These are phyloP conservation scores for Poecilia latipinna DNA, from an alignment of 2,113 vertebrate species.

Conservation along the genomic window DNA sequence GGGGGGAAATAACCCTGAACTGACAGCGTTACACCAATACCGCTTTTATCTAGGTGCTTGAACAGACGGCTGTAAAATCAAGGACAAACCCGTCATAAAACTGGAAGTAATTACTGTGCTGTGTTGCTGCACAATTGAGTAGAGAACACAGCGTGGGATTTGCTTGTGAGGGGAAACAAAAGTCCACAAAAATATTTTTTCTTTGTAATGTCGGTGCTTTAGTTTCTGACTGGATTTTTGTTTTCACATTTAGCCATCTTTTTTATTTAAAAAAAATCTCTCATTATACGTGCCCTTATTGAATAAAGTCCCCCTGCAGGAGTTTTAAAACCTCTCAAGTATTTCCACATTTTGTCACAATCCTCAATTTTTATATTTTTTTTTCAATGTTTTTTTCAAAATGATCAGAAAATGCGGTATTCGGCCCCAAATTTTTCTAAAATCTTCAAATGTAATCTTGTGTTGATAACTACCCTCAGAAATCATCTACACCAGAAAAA, in stretches of 20 bases:
- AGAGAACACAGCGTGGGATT: constrained; percentile 27
- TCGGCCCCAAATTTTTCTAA: not conserved
- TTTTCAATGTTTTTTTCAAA: not conserved
- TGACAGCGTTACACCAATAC: constrained; percentile 19
- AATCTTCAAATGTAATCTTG: not conserved
- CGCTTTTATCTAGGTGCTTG: constrained; percentile 35
- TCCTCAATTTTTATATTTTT: not conserved
- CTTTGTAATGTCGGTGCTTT: constrained; percentile 33
- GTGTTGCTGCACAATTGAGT: constrained; percentile 9
- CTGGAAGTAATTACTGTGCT: constrained; percentile 18
- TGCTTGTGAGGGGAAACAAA: constrained; percentile 22
- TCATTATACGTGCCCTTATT: constrained; percentile 14
- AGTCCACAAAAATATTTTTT: constrained; percentile 19
- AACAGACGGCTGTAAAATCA: constrained; percentile 24
- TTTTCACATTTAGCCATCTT: not conserved
- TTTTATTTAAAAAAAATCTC: too few species aligned
- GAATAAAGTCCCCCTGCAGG: not conserved
- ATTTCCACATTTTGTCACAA: not conserved
- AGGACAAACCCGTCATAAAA: constrained; percentile 17
- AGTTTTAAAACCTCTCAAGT: not conserved
- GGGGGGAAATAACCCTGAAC: constrained; percentile 26
- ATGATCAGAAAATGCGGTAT: not conserved
- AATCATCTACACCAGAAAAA: not conserved
- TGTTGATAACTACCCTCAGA: not conserved
- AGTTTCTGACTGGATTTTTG: constrained; percentile 15